Base-by-base conservation (phyloP, 1,140 invertebrate species). In the Drosophila prosaltans region DNA sequence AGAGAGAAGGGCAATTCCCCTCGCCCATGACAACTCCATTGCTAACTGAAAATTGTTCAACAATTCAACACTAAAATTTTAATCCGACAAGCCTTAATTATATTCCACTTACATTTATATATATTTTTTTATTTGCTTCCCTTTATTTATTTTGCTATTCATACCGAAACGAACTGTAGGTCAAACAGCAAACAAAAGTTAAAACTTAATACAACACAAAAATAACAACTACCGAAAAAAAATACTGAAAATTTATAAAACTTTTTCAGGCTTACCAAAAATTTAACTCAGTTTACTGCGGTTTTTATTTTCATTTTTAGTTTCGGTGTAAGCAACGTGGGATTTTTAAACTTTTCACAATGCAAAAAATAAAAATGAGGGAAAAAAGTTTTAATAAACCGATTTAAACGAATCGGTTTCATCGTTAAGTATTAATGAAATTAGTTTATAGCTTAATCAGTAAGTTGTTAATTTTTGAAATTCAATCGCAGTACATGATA, bases 151-250 rank as follows among this genome's bases (percentile, higher is more conserved):
- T 78, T 78, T 61, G 62, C 32, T 67, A 55, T 70, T 71, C 64
- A 57, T 26, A 51, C 45, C 45, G 21, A 51, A 51, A 48, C 36
- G 63, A 69, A 74, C 67, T 73, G 61, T 59, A n/a, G 36, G 61
- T 69, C 32, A 77, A 77, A 74, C 64, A 24, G 40, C 45, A 51
- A 76, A 77, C 66, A 77, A 77, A 70, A 77, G 74, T 61, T 67
- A 48, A 77, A 76, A 77, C 74, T 77, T 69, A 57, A 69, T 61
- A 78, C 69, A 60, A 60, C 57, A 78, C n/a, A 41, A 65, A 80
- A 75, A 80, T 70, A 70, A 74, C 39, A 7, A 28, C 16, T 28
- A 61, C 39, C n/a, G 28, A 30, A 61, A 61, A 77, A 77, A 77
- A 57, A 77, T 30, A 30, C 28, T 30, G 28, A 2, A 30, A 30